phyloP scores from a whole-genome alignment of 2,113 vertebrate genomes.

The Petromus typicus region DNA sequence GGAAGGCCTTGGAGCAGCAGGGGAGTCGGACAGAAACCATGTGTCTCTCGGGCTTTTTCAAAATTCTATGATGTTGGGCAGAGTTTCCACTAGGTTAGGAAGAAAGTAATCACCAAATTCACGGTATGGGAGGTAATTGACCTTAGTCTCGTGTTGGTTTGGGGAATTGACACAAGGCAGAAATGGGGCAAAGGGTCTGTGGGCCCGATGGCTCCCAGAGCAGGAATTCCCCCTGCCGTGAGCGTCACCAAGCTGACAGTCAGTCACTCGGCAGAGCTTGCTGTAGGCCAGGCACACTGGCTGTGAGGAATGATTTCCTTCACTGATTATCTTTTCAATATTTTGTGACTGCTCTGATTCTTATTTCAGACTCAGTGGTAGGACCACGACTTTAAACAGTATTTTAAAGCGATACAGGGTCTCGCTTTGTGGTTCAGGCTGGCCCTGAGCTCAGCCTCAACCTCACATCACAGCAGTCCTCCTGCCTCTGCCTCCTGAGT shows the following conservation, averaged over 20 bases:
- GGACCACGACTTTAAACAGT: not conserved
- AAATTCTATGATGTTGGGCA: not conserved
- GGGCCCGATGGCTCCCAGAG: not conserved
- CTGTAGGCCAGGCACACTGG: not conserved
- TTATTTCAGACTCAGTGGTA: constrained; percentile 25
- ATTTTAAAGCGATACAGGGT: no score
- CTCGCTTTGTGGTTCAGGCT: no score
- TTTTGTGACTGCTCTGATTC: not conserved
- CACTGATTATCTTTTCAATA: not conserved
- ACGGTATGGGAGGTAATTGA: not conserved
- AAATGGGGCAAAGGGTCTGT: not conserved
- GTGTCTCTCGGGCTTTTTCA: not conserved
- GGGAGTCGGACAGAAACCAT: not conserved
- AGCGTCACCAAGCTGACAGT: not conserved
- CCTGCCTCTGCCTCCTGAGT: no score
- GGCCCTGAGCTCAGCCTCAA: no score
- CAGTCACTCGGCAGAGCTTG: not conserved
- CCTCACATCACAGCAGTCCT: no score
- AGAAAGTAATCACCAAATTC: not conserved
- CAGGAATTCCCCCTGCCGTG: not conserved
- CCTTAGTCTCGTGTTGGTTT: not conserved
- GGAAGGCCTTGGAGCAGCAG: not conserved
- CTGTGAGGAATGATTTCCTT: not conserved
- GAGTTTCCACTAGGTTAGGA: not conserved
- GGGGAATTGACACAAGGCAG: not conserved